A percentile compares a stretch with the other conserved stretches of the same genome.
These are phyloP conservation scores for Sepioteuthis lessoniana DNA, from an alignment of 2,888 invertebrate species.

Conservation along the genomic window DNA sequence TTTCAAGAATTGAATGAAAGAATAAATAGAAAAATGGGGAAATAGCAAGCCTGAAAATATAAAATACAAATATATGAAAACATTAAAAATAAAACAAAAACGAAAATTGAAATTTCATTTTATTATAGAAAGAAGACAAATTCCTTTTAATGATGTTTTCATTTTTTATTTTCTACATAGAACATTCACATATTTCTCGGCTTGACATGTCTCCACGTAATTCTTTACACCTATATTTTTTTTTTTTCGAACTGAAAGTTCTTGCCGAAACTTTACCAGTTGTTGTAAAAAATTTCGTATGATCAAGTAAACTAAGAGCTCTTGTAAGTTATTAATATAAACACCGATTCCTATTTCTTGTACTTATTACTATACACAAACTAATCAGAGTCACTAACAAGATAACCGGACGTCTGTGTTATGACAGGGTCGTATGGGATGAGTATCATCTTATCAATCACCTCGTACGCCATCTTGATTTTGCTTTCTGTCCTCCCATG, in stretches of 20 bases:
- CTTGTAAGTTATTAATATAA: neutral
- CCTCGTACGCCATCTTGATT: neutral
- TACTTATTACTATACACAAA: neutral
- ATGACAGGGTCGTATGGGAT: constrained; percentile 4
- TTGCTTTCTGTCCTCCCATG: neutral
- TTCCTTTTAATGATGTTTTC: too few relatives aligned
- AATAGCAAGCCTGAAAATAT: too few relatives aligned
- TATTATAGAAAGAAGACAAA: too few relatives aligned
- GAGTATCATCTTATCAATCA: constrained; percentile 11
- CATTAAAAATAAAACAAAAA: too few relatives aligned
- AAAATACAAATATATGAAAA: too few relatives aligned
- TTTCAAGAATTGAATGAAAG: too few relatives aligned
- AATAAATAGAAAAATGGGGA: too few relatives aligned
- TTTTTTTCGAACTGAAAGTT: neutral
- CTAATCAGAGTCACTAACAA: neutral
- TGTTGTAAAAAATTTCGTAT: neutral
- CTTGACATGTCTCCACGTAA: neutral
- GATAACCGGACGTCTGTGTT: constrained; percentile 7
- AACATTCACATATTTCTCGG: neutral
- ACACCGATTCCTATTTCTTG: neutral
- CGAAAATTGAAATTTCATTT: too few relatives aligned
- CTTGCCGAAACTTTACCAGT: neutral
- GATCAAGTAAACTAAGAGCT: neutral
- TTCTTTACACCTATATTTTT: neutral
- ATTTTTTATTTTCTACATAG: neutral